Percentiles rank a stretch among this genome's conserved stretches.
These are phyloP conservation scores for Campoplex nolae DNA, from an alignment of 2,888 invertebrate species.

Conservation along the genomic window DNA sequence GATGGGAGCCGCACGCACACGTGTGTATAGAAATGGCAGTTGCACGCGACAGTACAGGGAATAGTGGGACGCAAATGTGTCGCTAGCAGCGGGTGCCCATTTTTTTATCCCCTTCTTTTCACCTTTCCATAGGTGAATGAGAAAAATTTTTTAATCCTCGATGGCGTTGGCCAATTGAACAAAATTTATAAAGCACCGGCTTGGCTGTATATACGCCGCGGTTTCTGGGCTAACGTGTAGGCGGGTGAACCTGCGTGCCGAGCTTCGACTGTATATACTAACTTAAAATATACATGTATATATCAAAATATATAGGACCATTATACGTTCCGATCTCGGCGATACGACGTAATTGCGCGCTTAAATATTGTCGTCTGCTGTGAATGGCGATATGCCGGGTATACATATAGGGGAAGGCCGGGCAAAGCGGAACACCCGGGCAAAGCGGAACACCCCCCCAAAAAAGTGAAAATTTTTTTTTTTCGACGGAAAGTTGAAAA, in stretches of 20 bases:
- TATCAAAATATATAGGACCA: slow-evolving; percentile 21
- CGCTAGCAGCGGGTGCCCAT: slow-evolving; percentile 69
- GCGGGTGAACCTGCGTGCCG: slow-evolving; percentile 26
- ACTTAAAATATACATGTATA: slow-evolving; percentile 37
- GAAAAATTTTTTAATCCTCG: slow-evolving; percentile 69
- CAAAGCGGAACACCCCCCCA: too few species aligned
- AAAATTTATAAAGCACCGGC: slow-evolving; percentile 77
- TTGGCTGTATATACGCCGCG: slow-evolving; percentile 51
- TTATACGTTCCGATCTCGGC: slow-evolving; percentile 66
- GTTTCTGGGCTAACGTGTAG: slow-evolving; percentile 47
- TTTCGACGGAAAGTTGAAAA: too few species aligned
- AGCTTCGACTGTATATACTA: slow-evolving; percentile 34
- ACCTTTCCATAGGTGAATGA: slow-evolving; percentile 42
- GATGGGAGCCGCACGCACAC: neutral
- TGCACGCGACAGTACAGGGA: slow-evolving; percentile 66
- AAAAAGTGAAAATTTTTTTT: too few species aligned
- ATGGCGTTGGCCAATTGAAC: slow-evolving; percentile 74
- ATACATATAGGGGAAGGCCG: too few species aligned
- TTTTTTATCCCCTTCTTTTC: slow-evolving; percentile 65
- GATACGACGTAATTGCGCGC: slow-evolving; percentile 77
- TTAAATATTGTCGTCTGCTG: slow-evolving; percentile 75
- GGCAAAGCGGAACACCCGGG: too few species aligned
- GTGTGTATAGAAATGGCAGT: slow-evolving; percentile 62
- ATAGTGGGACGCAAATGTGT: slow-evolving; percentile 57
- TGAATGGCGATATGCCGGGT: slow-evolving; percentile 62